These are phyloP conservation scores for Scaptomyza tumidula DNA, from an alignment of 2,888 invertebrate genomes.

Conservation along the genomic window DNA sequence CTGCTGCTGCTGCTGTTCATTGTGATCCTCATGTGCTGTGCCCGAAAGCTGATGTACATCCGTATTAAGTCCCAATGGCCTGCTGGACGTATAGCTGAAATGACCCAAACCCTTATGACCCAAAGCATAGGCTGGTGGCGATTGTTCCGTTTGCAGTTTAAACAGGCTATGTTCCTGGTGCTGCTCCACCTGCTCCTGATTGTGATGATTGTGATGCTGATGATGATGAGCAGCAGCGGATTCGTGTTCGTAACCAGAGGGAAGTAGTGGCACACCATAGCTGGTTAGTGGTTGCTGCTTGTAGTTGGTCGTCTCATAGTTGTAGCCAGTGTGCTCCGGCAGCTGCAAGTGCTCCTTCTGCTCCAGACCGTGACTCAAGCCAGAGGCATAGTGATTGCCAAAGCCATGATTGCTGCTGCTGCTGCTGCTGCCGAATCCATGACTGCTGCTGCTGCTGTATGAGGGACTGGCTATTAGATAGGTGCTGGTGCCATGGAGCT, in stretches of 20 bases:
- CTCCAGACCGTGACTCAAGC: conserved; percentile 35
- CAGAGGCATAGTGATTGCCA: conserved; percentile 4
- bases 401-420: conserved; percentile 21
- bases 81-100: conserved; percentile 78
- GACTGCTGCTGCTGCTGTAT: conserved; percentile 35
- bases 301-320: conserved; percentile 53
- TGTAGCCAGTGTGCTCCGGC: conserved; percentile 54
- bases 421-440: conserved; percentile 5
- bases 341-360: conserved; percentile 30
- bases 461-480: conserved; percentile 51
- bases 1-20: conserved; percentile 16
- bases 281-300: conserved; percentile 61
- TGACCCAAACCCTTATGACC: conserved; percentile 84
- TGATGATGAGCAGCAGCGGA: conserved; percentile 11
- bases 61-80: conserved; percentile 78
- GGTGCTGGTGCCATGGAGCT: conserved; percentile 36
- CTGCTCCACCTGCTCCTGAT: conserved; percentile 14
- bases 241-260: conserved; percentile 53
- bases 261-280: conserved; percentile 61
- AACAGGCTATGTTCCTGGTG: conserved; percentile 38
- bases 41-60: conserved; percentile 50
- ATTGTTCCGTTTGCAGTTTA: conserved; percentile 43
- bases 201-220: not conserved
- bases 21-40: conserved; percentile 23
- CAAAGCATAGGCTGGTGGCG: conserved; percentile 78